Evolutionary conservation across 2,888 invertebrate species (phyloP).

Genomic region (Atethmia centrago): DNA sequence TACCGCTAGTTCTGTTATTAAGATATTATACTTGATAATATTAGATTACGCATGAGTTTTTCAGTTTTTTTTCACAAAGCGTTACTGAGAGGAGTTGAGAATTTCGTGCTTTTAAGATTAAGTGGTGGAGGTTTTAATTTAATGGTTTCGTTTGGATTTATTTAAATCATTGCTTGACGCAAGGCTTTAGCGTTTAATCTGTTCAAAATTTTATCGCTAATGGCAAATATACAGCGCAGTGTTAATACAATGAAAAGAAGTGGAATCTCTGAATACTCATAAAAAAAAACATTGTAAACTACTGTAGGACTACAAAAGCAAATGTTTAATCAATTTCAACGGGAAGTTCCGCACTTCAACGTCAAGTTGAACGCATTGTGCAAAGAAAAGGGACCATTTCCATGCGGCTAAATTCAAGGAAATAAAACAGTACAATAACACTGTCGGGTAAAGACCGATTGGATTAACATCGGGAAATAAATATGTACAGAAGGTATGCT

Average conservation of each 20-base stretch:
- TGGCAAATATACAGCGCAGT: background rate
- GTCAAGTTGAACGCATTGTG: constrained; percentile 49
- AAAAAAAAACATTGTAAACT: constrained; percentile 31
- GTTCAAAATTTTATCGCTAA: background rate
- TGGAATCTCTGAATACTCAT: constrained; percentile 9
- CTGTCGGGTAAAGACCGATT: constrained; percentile 62
- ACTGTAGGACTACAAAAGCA: constrained; percentile 39
- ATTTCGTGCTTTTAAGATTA: constrained; percentile 32
- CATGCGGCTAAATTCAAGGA: constrained; percentile 62
- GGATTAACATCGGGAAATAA: constrained; percentile 54
- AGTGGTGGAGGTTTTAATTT: constrained; percentile 10
- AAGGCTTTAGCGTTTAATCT: background rate
- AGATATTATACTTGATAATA: constrained; percentile 43
- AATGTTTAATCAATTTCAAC: constrained; percentile 59
- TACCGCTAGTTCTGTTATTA: constrained; percentile 34
- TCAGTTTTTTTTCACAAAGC: constrained; percentile 46
- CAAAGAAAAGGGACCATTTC: constrained; percentile 61
- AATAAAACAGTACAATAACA: constrained; percentile 64
- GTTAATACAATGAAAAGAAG: constrained; percentile 6
- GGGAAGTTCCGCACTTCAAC: constrained; percentile 40
- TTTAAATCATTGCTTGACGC: background rate
- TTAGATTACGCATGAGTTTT: constrained; percentile 54
- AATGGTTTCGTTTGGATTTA: constrained; percentile 14
- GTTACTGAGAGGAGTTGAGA: constrained; percentile 1
- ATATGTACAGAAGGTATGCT: constrained; percentile 28